Conservation (phyloP, 2,113 vertebrate genomes). For the Platysternon megacephalum region DNA sequence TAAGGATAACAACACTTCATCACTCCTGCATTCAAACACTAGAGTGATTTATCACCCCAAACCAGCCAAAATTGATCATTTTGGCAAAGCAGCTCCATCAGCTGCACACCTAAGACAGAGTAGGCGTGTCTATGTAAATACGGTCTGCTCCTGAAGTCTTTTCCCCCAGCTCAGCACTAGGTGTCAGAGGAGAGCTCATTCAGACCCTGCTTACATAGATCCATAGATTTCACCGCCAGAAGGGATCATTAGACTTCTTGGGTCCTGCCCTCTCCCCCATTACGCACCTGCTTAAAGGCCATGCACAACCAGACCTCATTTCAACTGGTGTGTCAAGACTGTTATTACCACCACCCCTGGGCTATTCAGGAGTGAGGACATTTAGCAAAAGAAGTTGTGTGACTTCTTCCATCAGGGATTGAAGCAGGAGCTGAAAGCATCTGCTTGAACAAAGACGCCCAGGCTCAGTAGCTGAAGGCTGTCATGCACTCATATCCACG, state of each 20-base stretch:
- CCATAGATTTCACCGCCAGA: neutral
- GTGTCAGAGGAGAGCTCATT: neutral
- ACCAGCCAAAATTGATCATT: too few relatives aligned
- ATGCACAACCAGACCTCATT: neutral
- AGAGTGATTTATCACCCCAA: too few relatives aligned
- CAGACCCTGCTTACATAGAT: neutral
- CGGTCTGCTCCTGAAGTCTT: too few relatives aligned
- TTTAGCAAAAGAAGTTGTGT: neutral
- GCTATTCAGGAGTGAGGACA: neutral
- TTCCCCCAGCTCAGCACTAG: neutral
- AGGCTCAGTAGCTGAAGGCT: neutral
- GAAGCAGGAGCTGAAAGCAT: too few relatives aligned
- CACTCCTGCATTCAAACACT: too few relatives aligned
- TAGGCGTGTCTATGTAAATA: too few relatives aligned
- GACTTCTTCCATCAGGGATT: neutral
- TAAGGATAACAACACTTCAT: too few relatives aligned
- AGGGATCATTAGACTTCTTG: neutral
- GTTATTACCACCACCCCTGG: neutral
- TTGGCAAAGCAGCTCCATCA: too few relatives aligned
- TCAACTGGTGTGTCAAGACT: neutral
- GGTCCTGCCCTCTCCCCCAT: neutral
- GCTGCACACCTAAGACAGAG: too few relatives aligned
- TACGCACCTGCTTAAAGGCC: neutral
- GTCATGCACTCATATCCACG: too few relatives aligned
- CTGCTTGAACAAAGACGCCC: too few relatives aligned